Evolutionary conservation across 2,888 invertebrate species (phyloP).

Genomic region (Tipula lateralis): DNA sequence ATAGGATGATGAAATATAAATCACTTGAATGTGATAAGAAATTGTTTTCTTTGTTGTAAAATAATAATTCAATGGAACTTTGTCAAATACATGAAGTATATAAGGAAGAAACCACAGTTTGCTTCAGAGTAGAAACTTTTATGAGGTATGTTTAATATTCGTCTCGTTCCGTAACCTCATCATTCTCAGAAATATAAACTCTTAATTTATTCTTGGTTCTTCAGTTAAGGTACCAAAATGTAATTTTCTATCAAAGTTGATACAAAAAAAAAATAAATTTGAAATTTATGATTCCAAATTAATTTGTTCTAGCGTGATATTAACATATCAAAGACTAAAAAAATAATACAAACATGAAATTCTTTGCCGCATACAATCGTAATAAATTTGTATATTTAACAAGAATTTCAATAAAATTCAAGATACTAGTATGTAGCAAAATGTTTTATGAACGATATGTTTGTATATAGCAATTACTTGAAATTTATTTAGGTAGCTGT

Average conservation of each 20-base stretch:
- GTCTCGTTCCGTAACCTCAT: not conserved
- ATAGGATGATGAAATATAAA: not conserved
- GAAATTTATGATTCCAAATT: not conserved
- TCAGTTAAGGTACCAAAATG: not conserved
- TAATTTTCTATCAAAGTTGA: not conserved
- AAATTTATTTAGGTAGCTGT: not conserved
- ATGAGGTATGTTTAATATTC: not conserved
- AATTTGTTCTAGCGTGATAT: slow-evolving; percentile 4
- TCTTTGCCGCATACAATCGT: not conserved
- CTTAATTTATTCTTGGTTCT: not conserved
- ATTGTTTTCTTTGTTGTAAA: not conserved
- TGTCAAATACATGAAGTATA: not conserved
- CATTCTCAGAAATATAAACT: not conserved
- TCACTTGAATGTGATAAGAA: not conserved
- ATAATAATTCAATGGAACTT: not conserved
- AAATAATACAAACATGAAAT: not conserved
- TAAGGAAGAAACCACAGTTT: not conserved
- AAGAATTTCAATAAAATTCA: not conserved
- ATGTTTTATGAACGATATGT: not conserved
- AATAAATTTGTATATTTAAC: not conserved
- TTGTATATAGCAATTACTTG: not conserved
- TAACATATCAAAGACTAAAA: slow-evolving; percentile 5
- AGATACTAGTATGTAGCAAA: not conserved
- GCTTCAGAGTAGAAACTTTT: not conserved
- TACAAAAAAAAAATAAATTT: not conserved